Conservation (phyloP, 2,113 vertebrate genomes). For the Scophthalmus maximus region DNA sequence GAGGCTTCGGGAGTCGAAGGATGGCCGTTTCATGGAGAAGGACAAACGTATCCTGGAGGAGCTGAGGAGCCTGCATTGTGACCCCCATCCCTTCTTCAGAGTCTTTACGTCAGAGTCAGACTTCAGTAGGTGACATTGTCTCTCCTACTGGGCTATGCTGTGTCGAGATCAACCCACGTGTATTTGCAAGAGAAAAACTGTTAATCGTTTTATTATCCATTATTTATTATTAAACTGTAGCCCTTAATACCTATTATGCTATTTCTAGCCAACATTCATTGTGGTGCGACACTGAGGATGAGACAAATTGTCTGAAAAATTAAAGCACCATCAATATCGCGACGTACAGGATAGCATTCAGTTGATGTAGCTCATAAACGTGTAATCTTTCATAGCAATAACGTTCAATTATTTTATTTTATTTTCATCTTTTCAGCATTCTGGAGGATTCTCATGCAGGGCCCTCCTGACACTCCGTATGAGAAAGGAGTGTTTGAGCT, state of each 20-base stretch:
- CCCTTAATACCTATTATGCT: background rate
- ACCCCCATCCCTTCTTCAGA: conserved; percentile 73
- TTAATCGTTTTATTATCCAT: too few species aligned
- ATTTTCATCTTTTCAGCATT: conserved; percentile 50
- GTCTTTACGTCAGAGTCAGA: conserved; percentile 73
- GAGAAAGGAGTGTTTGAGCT: conserved; percentile 76
- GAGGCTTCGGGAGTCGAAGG: conserved; percentile 55
- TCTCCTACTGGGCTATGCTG: background rate
- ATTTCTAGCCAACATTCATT: background rate
- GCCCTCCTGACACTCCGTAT: conserved; percentile 77
- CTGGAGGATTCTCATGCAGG: conserved; percentile 78
- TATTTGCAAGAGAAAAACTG: background rate
- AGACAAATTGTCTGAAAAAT: too few species aligned
- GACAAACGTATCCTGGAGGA: conserved; percentile 74
- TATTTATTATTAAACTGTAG: too few species aligned
- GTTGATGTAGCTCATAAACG: too few species aligned
- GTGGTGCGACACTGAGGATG: too few species aligned
- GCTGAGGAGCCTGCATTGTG: conserved; percentile 74
- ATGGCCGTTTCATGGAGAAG: conserved; percentile 42
- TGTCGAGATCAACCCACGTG: too few species aligned
- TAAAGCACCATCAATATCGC: too few species aligned
- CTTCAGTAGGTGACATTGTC: conserved; percentile 53
- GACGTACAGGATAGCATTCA: too few species aligned
- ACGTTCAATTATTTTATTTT: background rate
- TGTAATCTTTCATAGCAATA: too few species aligned